Percentiles rank a stretch among this genome's conserved stretches.
Evolutionary conservation across 2,888 invertebrate species (phyloP).

Genomic region (Folsomia candida): DNA sequence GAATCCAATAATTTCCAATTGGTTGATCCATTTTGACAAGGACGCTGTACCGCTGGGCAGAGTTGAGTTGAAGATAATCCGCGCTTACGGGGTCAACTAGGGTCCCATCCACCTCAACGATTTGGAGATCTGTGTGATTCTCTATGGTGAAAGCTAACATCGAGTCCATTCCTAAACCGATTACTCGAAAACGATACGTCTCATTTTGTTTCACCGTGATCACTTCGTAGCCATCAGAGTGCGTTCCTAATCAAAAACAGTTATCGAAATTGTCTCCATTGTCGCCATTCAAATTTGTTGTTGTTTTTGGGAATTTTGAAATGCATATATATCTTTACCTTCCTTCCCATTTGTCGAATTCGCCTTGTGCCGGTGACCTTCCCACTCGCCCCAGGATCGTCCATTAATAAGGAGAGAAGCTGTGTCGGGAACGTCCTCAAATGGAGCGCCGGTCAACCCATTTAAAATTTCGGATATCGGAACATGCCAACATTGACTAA

Average conservation of each 20-base stretch:
- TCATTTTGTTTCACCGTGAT: constrained; percentile 24
- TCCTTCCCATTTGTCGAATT: too few relatives aligned
- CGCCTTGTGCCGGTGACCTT: too few relatives aligned
- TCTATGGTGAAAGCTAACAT: constrained; percentile 32
- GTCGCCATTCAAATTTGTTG: background rate
- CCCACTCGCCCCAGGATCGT: constrained; percentile 33
- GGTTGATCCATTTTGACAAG: constrained; percentile 37
- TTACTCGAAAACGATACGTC: constrained; percentile 35
- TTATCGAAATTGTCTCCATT: background rate
- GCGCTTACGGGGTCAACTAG: constrained; percentile 30
- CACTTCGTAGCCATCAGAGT: constrained; percentile 33
- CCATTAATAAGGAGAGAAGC: constrained; percentile 32
- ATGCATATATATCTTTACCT: background rate
- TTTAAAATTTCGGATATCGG: constrained; percentile 8
- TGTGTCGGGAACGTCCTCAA: constrained; percentile 32
- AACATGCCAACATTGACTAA: constrained; percentile 23
- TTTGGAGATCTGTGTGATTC: constrained; percentile 23
- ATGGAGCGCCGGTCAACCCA: constrained; percentile 20
- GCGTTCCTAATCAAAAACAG: too few relatives aligned
- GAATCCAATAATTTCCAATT: constrained; percentile 32
- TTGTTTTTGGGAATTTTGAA: background rate
- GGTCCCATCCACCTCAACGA: constrained; percentile 43
- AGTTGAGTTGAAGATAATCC: constrained; percentile 33
- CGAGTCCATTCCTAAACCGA: constrained; percentile 37
- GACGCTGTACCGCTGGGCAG: constrained; percentile 38